Evolutionary conservation across 2,888 invertebrate species (phyloP), one percentile per base, ranked within the genome.

Genomic region (Drepana falcataria): DNA sequence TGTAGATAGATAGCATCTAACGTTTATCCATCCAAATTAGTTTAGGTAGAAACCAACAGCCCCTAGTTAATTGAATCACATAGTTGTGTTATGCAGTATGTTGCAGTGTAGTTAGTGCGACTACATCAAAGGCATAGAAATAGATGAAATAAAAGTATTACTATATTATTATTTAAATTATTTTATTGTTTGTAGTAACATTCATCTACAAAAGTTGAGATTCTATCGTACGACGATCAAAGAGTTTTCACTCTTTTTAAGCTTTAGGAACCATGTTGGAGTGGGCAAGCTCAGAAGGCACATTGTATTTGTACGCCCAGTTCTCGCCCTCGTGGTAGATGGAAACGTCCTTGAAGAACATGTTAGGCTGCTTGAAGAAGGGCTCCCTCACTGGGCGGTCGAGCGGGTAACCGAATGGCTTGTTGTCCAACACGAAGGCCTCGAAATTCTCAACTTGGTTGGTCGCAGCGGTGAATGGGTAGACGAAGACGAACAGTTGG

Each of bases 401-500:
- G 57, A 92, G 78, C 44, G 93, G 92, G 77, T 79, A 93, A 53
- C 90, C 91, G 59, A 91, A 71, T 34, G 91, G 80, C 57, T 83
- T 83, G 61, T 79, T 81, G 64, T 92, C 92, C 49, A 73, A 66
- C 55, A 81, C 60, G 66, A 68, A 65, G 9, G 67, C 58, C 56
- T 66, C 68, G 49, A 64, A 71, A 1, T 63, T 55, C 2, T 71
- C 68, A 55, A 68, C 60, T 47, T 60, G 53, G 21, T 65, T 64
- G 51, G 85, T 83, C 5, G 84, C 76, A 37, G 79, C 74, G 53
- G 87, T 83, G 48, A 93, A 89, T 49, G 93, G 93, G 65, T 92
- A 92, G 35, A 93, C 91, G 52, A 94, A 91, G 56, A 93, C 91
- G 79, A 92, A 93, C 55, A 95, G 71, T 62, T 93, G 92, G 87